Conservation (phyloP, 2,113 vertebrate species). For the Chaetops frenatus region DNA sequence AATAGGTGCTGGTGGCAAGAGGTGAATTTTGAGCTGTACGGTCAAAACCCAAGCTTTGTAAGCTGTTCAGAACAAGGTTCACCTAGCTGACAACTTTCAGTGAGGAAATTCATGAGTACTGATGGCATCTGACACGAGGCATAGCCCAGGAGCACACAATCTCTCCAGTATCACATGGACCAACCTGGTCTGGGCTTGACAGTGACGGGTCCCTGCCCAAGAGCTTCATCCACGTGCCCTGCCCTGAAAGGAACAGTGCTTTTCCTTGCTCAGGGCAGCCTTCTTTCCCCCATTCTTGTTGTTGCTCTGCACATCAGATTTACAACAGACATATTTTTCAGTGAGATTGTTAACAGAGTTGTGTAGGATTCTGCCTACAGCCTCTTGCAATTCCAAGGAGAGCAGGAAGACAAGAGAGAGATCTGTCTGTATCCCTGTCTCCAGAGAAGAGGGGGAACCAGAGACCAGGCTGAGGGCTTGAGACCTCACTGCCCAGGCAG, state of each 20-base stretch:
- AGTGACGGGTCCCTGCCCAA: not conserved
- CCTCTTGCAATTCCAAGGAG: not conserved
- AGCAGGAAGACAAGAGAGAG: not conserved
- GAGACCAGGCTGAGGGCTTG: not conserved
- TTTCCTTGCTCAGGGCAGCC: not conserved
- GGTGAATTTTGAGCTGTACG: not conserved
- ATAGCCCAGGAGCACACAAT: not conserved
- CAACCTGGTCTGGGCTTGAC: not conserved
- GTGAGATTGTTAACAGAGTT: not conserved
- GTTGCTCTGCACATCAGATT: not conserved
- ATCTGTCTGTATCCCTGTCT: not conserved
- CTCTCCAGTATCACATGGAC: fast-evolving
- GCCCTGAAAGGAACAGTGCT: not conserved
- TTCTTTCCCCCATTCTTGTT: not conserved
- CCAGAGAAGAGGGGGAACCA: not conserved
- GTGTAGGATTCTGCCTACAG: not conserved
- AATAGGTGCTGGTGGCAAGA: not conserved
- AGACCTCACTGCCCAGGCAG: not conserved
- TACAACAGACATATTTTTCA: fast-evolving
- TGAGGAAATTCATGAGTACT: not conserved
- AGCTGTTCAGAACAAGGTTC: not conserved
- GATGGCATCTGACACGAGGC: not conserved
- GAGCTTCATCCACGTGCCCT: fast-evolving
- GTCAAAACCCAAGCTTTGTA: not conserved
- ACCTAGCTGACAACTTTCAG: not conserved